These are phyloP conservation scores for Atopsyche davidsoni DNA, from an alignment of 1,140 invertebrate genomes.

Conservation along the genomic window DNA sequence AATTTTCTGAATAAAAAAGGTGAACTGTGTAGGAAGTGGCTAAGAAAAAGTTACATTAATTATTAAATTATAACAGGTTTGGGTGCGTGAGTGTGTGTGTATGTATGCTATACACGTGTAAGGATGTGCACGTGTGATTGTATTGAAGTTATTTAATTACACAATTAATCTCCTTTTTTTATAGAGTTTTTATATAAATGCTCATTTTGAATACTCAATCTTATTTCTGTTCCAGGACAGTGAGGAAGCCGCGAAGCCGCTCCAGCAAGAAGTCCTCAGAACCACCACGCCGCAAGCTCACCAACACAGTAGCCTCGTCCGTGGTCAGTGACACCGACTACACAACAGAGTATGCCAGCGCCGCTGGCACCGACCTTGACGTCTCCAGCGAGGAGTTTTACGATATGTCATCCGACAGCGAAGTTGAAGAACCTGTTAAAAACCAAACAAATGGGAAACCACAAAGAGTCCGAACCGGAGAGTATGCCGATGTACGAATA, in stretches of 20 bases:
- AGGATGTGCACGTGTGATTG: no score
- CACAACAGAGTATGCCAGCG: constrained; percentile 42
- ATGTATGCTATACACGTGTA: no score
- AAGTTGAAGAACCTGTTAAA: constrained; percentile 42
- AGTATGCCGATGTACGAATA: neutral
- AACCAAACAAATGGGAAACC: neutral
- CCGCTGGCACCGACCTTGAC: constrained; percentile 41
- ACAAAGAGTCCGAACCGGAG: neutral
- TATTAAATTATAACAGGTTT: no score
- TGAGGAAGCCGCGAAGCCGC: constrained; percentile 18
- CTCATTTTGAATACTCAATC: no score
- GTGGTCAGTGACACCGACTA: constrained; percentile 41
- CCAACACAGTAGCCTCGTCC: constrained; percentile 29
- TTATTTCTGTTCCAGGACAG: no score
- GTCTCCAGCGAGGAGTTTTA: constrained; percentile 47
- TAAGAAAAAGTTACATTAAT: no score
- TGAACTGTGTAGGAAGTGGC: no score
- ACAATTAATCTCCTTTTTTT: constrained; percentile 4
- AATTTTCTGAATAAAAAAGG: no score
- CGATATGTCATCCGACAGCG: constrained; percentile 42
- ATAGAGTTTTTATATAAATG: no score
- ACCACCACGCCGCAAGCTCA: constrained; percentile 16
- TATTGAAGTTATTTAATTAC: neutral
- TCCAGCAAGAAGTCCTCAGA: constrained; percentile 23
- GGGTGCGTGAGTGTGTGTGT: no score